A percentile compares a stretch with the other conserved stretches of the same genome.
Conservation (phyloP, 2,888 invertebrate genomes). For the Tineola bisselliella region DNA sequence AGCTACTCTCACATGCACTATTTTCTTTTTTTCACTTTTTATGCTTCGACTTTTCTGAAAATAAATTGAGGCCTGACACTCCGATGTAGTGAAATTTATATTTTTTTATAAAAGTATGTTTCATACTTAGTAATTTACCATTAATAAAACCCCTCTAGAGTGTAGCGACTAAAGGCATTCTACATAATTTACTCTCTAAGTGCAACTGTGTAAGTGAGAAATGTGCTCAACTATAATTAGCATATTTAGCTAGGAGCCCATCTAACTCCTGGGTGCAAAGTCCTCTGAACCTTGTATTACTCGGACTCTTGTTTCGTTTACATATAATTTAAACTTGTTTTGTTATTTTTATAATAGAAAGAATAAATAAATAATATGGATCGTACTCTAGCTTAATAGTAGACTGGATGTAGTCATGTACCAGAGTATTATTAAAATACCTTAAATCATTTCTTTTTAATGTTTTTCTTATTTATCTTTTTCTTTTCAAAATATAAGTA, state of each 20-base stretch:
- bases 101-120: neutral
- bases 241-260: neutral
- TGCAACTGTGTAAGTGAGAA: conserved; percentile 2
- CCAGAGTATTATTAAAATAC: too few species aligned
- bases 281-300: neutral
- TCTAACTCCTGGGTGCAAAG: neutral
- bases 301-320: neutral
- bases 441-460: too few species aligned
- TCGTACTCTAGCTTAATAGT: too few species aligned
- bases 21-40: too few species aligned
- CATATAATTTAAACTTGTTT: neutral
- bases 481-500: neutral
- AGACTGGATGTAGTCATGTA: too few species aligned
- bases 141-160: neutral
- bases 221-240: neutral
- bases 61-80: too few species aligned
- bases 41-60: too few species aligned
- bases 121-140: neutral
- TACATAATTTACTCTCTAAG: neutral
- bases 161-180: neutral
- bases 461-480: too few species aligned
- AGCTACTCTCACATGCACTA: too few species aligned
- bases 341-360: too few species aligned
- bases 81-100: too few species aligned
- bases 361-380: too few species aligned